phyloP scores from a whole-genome alignment of 2,888 invertebrate species.

The Ptychoptera contaminata region DNA sequence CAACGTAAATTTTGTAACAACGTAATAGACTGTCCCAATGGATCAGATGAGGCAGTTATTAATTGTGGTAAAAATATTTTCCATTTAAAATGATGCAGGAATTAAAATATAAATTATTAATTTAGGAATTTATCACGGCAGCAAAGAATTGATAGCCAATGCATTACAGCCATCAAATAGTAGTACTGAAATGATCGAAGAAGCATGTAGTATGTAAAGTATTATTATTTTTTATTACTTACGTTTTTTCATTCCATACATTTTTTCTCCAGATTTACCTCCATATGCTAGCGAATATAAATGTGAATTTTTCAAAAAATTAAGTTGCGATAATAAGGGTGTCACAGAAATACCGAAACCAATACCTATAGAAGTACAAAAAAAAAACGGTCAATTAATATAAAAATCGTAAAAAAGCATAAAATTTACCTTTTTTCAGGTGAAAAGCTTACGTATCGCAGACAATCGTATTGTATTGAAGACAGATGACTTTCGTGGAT shows the following conservation, averaged over 20 bases:
- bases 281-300: constrained; percentile 26
- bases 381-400: too few relatives aligned
- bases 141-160: constrained; percentile 24
- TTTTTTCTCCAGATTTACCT: constrained; percentile 21
- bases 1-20: constrained; percentile 38
- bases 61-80: constrained; percentile 27
- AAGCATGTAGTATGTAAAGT: constrained; percentile 1
- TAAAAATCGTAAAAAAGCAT: too few relatives aligned
- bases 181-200: constrained; percentile 3
- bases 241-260: too few relatives aligned
- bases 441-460: not conserved
- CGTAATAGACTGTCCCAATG: constrained; percentile 31
- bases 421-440: too few relatives aligned
- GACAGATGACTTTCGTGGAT: constrained; percentile 1
- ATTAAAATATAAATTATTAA: not conserved
- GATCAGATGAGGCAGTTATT: constrained; percentile 33
- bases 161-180: constrained; percentile 24
- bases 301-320: constrained; percentile 13
- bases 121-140: constrained; percentile 22
- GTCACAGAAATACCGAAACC: constrained; percentile 7
- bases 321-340: constrained; percentile 8
- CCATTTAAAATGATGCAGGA: too few relatives aligned
- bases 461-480: constrained; percentile 1
- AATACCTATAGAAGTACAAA: constrained; percentile 10
- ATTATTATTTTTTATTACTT: too few relatives aligned